A percentile compares a stretch with the other conserved stretches of the same genome.
phyloP scores from a whole-genome alignment of 2,113 vertebrate species.

The Clarias gariepinus region DNA sequence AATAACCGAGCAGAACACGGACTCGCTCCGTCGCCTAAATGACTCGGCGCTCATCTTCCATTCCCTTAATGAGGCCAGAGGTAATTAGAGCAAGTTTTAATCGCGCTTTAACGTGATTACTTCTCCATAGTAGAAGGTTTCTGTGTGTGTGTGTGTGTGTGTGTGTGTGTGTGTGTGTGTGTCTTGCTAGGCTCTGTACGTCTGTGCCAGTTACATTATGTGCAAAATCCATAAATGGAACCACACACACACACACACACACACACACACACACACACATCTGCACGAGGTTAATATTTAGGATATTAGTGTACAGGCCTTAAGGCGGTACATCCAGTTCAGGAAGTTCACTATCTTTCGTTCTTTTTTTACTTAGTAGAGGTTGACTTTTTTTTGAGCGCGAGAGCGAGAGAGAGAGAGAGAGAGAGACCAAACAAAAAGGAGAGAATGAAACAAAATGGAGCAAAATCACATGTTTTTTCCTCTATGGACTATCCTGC shows the following conservation, averaged over 20 bases:
- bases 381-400: neutral
- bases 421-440: slow-evolving; percentile 62
- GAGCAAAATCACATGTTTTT: neutral
- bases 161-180: slow-evolving; percentile 36
- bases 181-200: neutral
- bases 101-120: slow-evolving; percentile 42
- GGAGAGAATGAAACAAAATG: neutral
- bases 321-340: neutral
- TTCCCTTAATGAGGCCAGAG: slow-evolving; percentile 44
- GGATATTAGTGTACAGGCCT: slow-evolving; percentile 7
- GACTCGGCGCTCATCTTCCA: slow-evolving; percentile 31
- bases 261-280: neutral
- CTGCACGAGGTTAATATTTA: slow-evolving; percentile 2
- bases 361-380: neutral
- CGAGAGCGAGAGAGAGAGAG: neutral
- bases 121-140: slow-evolving; percentile 26
- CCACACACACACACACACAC: neutral
- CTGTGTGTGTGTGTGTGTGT: slow-evolving; percentile 14
- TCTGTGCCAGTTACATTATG: slow-evolving; percentile 1
- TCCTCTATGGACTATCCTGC: neutral
- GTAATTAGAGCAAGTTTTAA: slow-evolving; percentile 48
- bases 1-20: slow-evolving; percentile 43
- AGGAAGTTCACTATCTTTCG: neutral
- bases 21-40: slow-evolving; percentile 34
- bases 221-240: slow-evolving; percentile 4